phyloP scores from a whole-genome alignment of 1,140 invertebrate genomes.

The Drosophila kepulauana region DNA sequence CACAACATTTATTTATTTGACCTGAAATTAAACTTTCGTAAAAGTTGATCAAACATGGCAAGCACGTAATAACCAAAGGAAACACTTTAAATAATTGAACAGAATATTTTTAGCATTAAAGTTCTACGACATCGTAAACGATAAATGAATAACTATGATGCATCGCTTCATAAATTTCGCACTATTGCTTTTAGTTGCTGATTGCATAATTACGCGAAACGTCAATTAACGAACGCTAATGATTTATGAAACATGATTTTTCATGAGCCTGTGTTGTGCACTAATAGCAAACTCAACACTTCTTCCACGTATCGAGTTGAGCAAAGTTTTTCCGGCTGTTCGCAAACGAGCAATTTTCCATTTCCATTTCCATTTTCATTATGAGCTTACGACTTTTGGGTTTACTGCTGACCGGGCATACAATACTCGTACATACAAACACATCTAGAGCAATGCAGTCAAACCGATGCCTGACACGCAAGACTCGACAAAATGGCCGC shows the following conservation, averaged over 20 bases:
- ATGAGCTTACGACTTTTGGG: conserved; percentile 23
- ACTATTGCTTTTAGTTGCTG: conserved; percentile 1
- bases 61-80: neutral
- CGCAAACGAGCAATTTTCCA: conserved; percentile 5
- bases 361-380: conserved; percentile 26
- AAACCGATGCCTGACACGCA: conserved; percentile 41
- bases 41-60: neutral
- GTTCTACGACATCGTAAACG: no score
- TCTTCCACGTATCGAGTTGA: neutral
- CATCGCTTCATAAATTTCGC: neutral
- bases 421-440: no score
- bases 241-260: conserved; percentile 20
- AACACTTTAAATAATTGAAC: no score
- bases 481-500: conserved; percentile 18
- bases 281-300: conserved; percentile 34
- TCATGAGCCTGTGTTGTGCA: conserved; percentile 3
- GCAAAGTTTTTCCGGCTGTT: neutral
- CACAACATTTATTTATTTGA: conserved; percentile 7
- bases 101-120: no score
- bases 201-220: conserved; percentile 12
- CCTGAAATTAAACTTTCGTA: conserved; percentile 3
- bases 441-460: conserved; percentile 6
- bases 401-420: conserved; percentile 24
- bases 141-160: no score
- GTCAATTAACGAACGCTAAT: conserved; percentile 7